Evolutionary conservation across 2,888 invertebrate genomes (phyloP), one percentile per base, ranked within the genome.

Genomic region (Apamea epomidion): DNA sequence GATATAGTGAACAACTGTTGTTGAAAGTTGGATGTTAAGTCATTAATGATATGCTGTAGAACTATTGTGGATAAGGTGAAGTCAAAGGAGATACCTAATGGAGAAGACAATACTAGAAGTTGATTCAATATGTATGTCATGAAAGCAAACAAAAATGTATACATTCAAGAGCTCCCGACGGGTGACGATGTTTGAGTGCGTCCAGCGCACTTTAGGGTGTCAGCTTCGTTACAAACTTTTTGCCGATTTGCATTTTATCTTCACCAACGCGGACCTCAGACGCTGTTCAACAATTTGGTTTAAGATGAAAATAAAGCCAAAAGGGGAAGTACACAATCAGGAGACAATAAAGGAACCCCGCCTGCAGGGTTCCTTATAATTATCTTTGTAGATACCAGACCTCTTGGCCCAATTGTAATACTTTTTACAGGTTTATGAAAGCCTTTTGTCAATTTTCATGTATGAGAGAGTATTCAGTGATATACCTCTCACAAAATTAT

Each of bases 301-400:
- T 25, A 51, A 18, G 37, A 62, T 62, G 12, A 62, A 78, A 78
- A 51, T 77, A 51, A 64, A 42, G 37, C 48, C 21, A 1, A 29
- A 29, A 42, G 12, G 37, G 18, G 25, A 74, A 67, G 29, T 42
- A 4, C 32, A 65, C 48, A 81, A 79, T 51, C n/a, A 60, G 29
- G 45, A 45, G 45, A 68, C 25, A 72, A 78, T 71, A 60, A 67
- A 74, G 32, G 10, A 25, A 21, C 25, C 74, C 70, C 60, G 82
- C 85, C 74, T n/a, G 81, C 85, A 74, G 81, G 60, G 70, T 48
- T 45, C 29, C 45, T 62, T 65, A 45, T 74, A 62, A 62, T 64
- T 64, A 70, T 74, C 48, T 65, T 48, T 32, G 5, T 29, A 70
- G 64, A 60, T 65, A 65, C 85, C 74, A 85, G 85, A 80, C 74